Evolutionary conservation across 1,140 invertebrate species (phyloP).

Genomic region (Cyrtorhinus lividipennis): DNA sequence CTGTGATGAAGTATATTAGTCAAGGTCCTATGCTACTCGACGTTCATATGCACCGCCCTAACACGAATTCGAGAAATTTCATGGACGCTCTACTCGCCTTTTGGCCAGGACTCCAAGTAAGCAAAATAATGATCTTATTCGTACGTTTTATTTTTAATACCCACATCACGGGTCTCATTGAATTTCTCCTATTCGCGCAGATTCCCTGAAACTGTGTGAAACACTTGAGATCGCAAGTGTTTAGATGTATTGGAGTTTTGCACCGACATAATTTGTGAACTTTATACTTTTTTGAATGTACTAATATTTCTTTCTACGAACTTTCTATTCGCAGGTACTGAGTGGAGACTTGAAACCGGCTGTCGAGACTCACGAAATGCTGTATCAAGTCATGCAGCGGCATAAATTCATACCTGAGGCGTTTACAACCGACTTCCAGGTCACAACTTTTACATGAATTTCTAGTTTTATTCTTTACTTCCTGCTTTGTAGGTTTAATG

Average conservation of each 20-base stretch:
- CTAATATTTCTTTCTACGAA: too few relatives aligned
- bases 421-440: slow-evolving; percentile 86
- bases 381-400: slow-evolving; percentile 91
- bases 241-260: too few relatives aligned
- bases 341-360: slow-evolving; percentile 92
- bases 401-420: slow-evolving; percentile 98
- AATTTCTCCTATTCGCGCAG: too few relatives aligned
- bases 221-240: too few relatives aligned
- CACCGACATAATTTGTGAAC: too few relatives aligned
- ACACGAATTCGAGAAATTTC: slow-evolving; percentile 88
- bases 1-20: slow-evolving; percentile 96
- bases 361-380: slow-evolving; percentile 92
- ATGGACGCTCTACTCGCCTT: slow-evolving; percentile 96
- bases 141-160: too few relatives aligned
- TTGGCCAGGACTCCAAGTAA: slow-evolving; percentile 92
- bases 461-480: too few relatives aligned
- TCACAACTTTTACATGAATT: slow-evolving; percentile 27
- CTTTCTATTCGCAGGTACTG: slow-evolving; percentile 45
- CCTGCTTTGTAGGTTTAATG: too few relatives aligned
- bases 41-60: slow-evolving; percentile 96
- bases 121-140: too few relatives aligned
- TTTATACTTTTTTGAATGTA: too few relatives aligned
- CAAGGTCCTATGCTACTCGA: slow-evolving; percentile 90
- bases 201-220: too few relatives aligned
- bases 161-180: too few relatives aligned